These are phyloP conservation scores for Cyphomyrus plagiostoma DNA, from an alignment of 2,113 vertebrate genomes.

Conservation along the genomic window DNA sequence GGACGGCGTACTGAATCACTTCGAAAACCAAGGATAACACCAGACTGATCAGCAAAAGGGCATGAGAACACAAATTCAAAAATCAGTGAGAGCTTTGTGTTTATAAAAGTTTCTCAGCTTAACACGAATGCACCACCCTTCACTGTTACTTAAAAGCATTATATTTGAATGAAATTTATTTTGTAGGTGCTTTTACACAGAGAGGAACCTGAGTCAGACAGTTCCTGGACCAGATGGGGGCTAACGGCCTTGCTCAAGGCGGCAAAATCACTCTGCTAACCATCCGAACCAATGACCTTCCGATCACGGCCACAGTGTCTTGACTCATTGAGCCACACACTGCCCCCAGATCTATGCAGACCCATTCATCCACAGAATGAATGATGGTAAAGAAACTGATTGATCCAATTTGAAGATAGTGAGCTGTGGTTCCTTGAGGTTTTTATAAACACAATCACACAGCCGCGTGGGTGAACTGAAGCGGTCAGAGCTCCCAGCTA, in stretches of 20 bases:
- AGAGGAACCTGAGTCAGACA: not conserved
- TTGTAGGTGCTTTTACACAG: not conserved
- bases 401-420: not conserved
- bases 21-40: not conserved
- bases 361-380: not conserved
- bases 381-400: not conserved
- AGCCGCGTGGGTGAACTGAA: constrained; percentile 2
- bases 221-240: not conserved
- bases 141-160: not conserved
- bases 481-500: constrained; percentile 1
- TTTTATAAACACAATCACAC: constrained; percentile 17
- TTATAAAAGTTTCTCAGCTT: not conserved
- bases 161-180: not conserved
- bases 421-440: not conserved
- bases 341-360: not conserved
- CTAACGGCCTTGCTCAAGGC: not conserved
- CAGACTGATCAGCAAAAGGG: not conserved
- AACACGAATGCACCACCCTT: not conserved
- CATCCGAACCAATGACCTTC: not conserved
- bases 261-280: not conserved
- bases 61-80: constrained; percentile 11
- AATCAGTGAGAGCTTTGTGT: constrained; percentile 17
- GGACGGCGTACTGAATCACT: not conserved
- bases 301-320: not conserved
- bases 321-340: not conserved